Evolutionary conservation across 2,888 invertebrate species (phyloP).

Genomic region (Carcina quercana): DNA sequence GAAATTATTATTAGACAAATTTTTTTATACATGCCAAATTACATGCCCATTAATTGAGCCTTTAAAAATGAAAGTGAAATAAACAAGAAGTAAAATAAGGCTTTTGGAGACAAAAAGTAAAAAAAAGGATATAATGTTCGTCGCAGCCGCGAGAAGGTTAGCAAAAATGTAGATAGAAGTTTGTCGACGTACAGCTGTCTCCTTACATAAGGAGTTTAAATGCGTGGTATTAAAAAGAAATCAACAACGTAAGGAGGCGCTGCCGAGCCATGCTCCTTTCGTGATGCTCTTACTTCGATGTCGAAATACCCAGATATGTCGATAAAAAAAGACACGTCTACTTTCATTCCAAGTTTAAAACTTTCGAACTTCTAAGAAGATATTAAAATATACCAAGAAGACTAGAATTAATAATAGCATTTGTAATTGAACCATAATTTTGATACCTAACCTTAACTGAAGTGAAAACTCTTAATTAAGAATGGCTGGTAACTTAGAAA

Average conservation of each 20-base stretch:
- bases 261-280: constrained; percentile 39
- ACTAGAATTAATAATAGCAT: too few species aligned
- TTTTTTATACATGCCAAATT: not conserved
- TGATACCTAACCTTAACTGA: too few species aligned
- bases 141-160: not conserved
- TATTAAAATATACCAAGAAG: too few species aligned
- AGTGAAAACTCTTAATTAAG: too few species aligned
- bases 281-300: constrained; percentile 21
- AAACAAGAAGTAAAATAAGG: not conserved
- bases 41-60: not conserved
- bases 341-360: too few species aligned
- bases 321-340: not conserved
- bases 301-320: not conserved
- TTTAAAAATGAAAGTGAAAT: not conserved
- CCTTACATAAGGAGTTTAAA: constrained; percentile 56
- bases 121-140: too few species aligned
- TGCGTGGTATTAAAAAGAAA: constrained; percentile 70
- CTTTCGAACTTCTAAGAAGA: too few species aligned
- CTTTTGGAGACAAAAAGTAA: too few species aligned
- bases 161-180: constrained; percentile 20
- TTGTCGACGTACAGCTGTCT: constrained; percentile 40
- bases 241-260: constrained; percentile 56
- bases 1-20: too few species aligned
- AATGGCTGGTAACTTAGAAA: too few species aligned
- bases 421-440: too few species aligned